Base-by-base conservation (phyloP, 1,140 invertebrate genomes). In the Halesus radiatus region DNA sequence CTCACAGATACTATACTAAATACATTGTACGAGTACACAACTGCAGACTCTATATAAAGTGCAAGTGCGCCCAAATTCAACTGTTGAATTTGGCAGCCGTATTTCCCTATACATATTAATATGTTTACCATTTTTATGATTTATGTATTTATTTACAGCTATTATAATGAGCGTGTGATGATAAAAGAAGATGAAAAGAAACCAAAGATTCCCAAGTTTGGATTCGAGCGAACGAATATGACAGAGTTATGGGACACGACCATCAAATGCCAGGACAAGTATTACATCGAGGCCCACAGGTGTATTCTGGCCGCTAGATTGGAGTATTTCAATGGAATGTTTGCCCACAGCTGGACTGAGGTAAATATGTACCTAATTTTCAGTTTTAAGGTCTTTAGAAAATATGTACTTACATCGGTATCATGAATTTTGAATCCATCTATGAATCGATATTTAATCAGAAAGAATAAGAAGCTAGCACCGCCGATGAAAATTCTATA, bases 261-360 rank as follows among this genome's bases (percentile, higher is more conserved):
- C 32, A 89, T 94, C 0, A 85, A 88, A 66, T 91, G 90, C 76
- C 90, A 90, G 60, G 92, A 94, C 85, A 91, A 90, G 10, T 85
- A 86, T 2, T 83, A 87, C n/a, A 87, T 94, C 60, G 86, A 89
- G 3, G 94, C 93, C 53, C 94, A 96, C 85, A 94, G 93, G 81
- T 96, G 94, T 86, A 88, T 96, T 54, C 87, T 96, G 22, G 91
- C 92, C 0, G 93, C 94, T 1, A 85, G 94, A 74, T 87, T 94
- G 4, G 94, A 96, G 64, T 96, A 95, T 87, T 96, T 96, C 86
- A 88, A 91, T 66, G 93, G 92, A 81, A 94, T 96, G 93, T 92
- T 95, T 81, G 90, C 91, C 77, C 90, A 91, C 83, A 91, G 92
- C 76, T 96, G 94, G 94, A 90, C 91, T 74, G 92, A 93, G 88